These are phyloP conservation scores for Phaedon cochleariae DNA, from an alignment of 2,888 invertebrate genomes.

Conservation along the genomic window DNA sequence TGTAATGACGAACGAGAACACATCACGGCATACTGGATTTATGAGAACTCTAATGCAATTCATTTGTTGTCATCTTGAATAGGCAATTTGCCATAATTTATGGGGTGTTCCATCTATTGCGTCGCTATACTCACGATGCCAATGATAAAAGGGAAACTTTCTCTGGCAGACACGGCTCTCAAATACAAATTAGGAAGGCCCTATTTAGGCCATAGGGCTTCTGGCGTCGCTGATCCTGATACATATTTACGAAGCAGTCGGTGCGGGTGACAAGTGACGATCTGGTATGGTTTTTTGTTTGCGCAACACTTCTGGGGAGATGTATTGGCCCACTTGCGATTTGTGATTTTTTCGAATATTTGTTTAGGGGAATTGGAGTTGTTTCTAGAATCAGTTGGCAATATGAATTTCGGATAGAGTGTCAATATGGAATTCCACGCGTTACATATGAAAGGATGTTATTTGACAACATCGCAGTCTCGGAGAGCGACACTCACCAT, in stretches of 20 bases:
- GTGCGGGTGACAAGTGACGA: slow-evolving; percentile 48
- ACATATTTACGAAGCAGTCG: slow-evolving; percentile 40
- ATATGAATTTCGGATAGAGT: background rate
- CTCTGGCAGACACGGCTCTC: slow-evolving; percentile 17
- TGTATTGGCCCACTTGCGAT: slow-evolving; percentile 9
- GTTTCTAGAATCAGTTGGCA: background rate
- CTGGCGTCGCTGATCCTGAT: slow-evolving; percentile 24
- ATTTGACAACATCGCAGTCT: too few relatives aligned
- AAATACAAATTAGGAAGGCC: slow-evolving; percentile 33
- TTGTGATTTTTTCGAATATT: background rate
- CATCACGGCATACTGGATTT: slow-evolving; percentile 49
- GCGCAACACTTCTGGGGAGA: slow-evolving; percentile 37
- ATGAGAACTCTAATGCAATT: slow-evolving; percentile 49
- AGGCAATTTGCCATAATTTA: slow-evolving; percentile 50
- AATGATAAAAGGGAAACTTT: slow-evolving; percentile 28
- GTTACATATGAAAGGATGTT: too few relatives aligned
- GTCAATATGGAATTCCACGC: background rate
- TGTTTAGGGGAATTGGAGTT: background rate
- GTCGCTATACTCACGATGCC: too few relatives aligned
- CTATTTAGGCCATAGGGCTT: slow-evolving; percentile 20
- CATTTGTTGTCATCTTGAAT: slow-evolving; percentile 48
- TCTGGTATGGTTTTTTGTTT: slow-evolving; percentile 41
- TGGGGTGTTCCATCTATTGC: slow-evolving; percentile 47
- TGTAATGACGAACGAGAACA: slow-evolving; percentile 41
- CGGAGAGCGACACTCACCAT: too few relatives aligned